A percentile compares a stretch with the other conserved stretches of the same genome.
phyloP scores from a whole-genome alignment of 2,888 invertebrate genomes.

The Platynereis dumerilii region DNA sequence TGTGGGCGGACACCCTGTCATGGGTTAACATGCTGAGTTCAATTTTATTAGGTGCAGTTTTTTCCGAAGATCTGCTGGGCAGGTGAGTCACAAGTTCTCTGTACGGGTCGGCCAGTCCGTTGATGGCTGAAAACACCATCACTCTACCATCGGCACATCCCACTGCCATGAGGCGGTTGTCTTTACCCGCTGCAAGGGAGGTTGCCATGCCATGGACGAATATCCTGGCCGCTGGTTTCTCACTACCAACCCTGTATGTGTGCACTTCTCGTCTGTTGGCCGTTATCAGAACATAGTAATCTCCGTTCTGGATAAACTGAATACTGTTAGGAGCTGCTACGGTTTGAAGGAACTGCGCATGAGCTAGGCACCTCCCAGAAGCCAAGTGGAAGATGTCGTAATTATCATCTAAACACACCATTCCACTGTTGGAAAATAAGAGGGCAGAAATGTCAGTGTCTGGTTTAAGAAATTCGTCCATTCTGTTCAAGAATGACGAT shows the following conservation, averaged over 20 bases:
- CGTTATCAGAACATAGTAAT: slow-evolving; percentile 45
- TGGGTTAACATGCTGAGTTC: background rate
- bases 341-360: background rate
- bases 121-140: slow-evolving; percentile 46
- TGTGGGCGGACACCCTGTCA: background rate
- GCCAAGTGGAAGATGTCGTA: slow-evolving; percentile 37
- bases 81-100: slow-evolving; percentile 44
- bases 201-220: slow-evolving; percentile 50
- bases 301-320: slow-evolving; percentile 45
- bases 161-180: slow-evolving; percentile 51
- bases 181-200: slow-evolving; percentile 43
- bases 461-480: slow-evolving; percentile 39
- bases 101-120: slow-evolving; percentile 48
- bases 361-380: slow-evolving; percentile 7
- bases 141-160: slow-evolving; percentile 53
- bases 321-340: slow-evolving; percentile 6
- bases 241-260: slow-evolving; percentile 42
- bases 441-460: slow-evolving; percentile 35
- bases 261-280: slow-evolving; percentile 40
- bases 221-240: slow-evolving; percentile 31
- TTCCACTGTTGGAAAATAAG: slow-evolving; percentile 39
- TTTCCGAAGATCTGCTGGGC: slow-evolving; percentile 36
- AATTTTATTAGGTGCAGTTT: background rate
- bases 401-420: slow-evolving; percentile 41
- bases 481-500: slow-evolving; percentile 39